These are phyloP conservation scores for Orchesellides sinensis DNA, from an alignment of 2,888 invertebrate species.

Conservation along the genomic window DNA sequence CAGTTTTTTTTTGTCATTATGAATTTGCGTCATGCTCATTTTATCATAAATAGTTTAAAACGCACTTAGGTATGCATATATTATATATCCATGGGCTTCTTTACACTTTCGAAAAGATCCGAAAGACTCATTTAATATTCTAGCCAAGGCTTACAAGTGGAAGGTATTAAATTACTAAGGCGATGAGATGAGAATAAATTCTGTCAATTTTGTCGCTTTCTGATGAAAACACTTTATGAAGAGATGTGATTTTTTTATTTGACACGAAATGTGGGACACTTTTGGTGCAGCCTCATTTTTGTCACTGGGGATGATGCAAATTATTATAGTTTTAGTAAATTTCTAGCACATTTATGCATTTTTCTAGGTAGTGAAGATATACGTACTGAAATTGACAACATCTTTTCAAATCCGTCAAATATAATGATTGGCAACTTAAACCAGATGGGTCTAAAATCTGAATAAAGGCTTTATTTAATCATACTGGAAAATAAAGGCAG, in stretches of 20 bases:
- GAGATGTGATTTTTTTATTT: constrained; percentile 17
- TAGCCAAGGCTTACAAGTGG: neutral
- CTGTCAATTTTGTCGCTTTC: constrained; percentile 36
- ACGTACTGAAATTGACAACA: no score
- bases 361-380: no score
- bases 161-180: neutral
- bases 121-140: constrained; percentile 7
- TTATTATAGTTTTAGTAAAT: no score
- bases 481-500: no score
- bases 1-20: constrained; percentile 2
- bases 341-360: no score
- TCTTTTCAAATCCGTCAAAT: no score
- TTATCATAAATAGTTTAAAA: no score
- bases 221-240: constrained; percentile 19
- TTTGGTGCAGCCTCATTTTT: constrained; percentile 17
- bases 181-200: constrained; percentile 10
- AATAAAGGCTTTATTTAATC: no score
- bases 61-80: no score
- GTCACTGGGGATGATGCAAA: neutral
- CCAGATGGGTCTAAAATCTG: no score
- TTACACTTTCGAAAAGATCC: neutral
- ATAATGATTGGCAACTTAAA: no score
- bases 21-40: constrained; percentile 14
- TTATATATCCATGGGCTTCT: neutral
- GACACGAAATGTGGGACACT: constrained; percentile 21